These are phyloP conservation scores for Leptodactylus fallax DNA, from an alignment of 2,797 vertebrate genomes.

Conservation along the genomic window DNA sequence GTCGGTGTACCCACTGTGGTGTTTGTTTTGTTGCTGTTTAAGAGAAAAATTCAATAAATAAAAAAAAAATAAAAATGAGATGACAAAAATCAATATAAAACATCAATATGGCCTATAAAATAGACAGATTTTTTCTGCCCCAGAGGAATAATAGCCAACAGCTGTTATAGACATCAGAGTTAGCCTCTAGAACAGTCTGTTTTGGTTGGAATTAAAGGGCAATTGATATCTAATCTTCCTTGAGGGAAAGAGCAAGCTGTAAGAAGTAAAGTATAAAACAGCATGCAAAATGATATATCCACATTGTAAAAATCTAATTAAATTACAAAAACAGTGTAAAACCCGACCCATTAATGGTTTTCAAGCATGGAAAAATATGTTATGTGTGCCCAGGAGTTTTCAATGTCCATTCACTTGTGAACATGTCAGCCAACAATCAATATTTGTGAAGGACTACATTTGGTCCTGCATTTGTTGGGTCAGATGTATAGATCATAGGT, in stretches of 20 bases:
- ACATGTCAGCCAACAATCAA: neutral
- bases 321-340: slow-evolving; percentile 24
- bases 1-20: too few species aligned
- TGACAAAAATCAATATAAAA: slow-evolving; percentile 39
- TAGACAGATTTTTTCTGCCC: slow-evolving; percentile 27
- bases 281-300: slow-evolving; percentile 27
- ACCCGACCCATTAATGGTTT: neutral
- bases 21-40: too few species aligned
- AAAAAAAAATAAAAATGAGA: slow-evolving; percentile 41
- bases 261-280: slow-evolving; percentile 22
- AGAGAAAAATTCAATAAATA: too few species aligned
- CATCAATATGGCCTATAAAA: slow-evolving; percentile 6
- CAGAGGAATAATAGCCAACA: slow-evolving; percentile 42
- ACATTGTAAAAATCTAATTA: slow-evolving; percentile 22
- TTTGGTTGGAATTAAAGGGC: slow-evolving; percentile 41
- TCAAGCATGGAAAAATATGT: neutral
- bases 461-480: too few species aligned
- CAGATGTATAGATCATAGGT: too few species aligned
- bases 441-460: too few species aligned
- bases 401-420: neutral
- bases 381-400: neutral
- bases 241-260: slow-evolving; percentile 27
- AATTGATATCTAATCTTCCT: slow-evolving; percentile 44
- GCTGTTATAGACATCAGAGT: slow-evolving; percentile 25
- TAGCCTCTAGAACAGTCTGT: slow-evolving; percentile 25